Evolutionary conservation across 2,888 invertebrate species (phyloP), one percentile per base, ranked within the genome.

Genomic region (Leptopterna dolabrata): DNA sequence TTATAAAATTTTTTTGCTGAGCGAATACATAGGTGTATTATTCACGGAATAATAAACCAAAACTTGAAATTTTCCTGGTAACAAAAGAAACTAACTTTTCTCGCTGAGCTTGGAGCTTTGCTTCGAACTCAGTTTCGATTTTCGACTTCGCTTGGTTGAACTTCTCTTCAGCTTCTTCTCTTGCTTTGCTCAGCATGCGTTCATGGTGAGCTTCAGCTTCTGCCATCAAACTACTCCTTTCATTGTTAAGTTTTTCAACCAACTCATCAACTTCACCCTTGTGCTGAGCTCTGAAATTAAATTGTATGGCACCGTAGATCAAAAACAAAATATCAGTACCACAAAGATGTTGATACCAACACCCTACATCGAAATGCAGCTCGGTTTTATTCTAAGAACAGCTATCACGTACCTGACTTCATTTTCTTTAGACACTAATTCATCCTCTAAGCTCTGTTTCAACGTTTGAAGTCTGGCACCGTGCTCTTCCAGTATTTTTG

Each of bases 401-500:
- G 36, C 2, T 36, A 4, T 36, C 36, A 36, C 36, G 36, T 88
- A 89, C 89, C 88, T 88, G 24, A 92, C 88, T 55, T 92, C 88
- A 30, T 88, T 91, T 86, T 91, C 90, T 9, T 91, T 0, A 91
- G 91, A 89, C 91, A 90, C 85, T 91, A 89, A 89, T 92, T 89
- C 36, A 3, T 80, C 47, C 29, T 87, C 85, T 45, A 89, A 63
- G 13, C 30, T 80, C 36, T 78, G 71, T 73, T 88, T 87, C 41
- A 89, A 55, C 76, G 88, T 86, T 63, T 88, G 85, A 7, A 89
- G 55, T 43, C 71, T 86, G 55, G 86, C 88, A 47, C 89, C 85
- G 51, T 89, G 88, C 71, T 89, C 88, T 86, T 87, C 92, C 86
- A 92, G 92, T 90, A 94, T 91, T 85, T 91, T 91, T 89, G 91